A percentile compares a stretch with the other conserved stretches of the same genome.
Evolutionary conservation across 2,888 invertebrate species (phyloP).

Genomic region (Ectemnius cavifrons): DNA sequence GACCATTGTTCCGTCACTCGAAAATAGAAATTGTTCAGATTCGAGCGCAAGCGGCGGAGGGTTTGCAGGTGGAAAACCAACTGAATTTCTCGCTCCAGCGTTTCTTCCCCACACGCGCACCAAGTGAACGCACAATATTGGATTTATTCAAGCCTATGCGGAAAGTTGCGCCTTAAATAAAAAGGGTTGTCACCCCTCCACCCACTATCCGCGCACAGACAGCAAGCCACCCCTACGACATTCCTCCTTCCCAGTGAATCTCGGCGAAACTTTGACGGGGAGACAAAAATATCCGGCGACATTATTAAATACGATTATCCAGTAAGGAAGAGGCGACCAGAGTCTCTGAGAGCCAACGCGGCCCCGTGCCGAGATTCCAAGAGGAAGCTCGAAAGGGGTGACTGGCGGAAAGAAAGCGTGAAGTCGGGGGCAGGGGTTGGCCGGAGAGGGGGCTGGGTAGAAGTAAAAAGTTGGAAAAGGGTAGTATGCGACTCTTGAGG

Average conservation of each 20-base stretch:
- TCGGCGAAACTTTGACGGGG: conserved; percentile 70
- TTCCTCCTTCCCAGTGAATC: conserved; percentile 64
- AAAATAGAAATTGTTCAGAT: conserved; percentile 7
- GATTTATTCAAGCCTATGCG: conserved; percentile 72
- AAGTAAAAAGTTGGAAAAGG: conserved; percentile 54
- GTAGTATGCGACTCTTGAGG: conserved; percentile 53
- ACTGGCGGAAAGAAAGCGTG: conserved; percentile 22
- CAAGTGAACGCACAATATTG: conserved; percentile 68
- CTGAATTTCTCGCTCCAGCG: conserved; percentile 42
- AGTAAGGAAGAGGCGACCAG: conserved; percentile 14
- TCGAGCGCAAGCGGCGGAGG: neutral
- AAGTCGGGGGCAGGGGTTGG: conserved; percentile 44
- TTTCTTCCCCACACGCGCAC: conserved; percentile 9
- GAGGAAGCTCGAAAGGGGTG: conserved; percentile 11
- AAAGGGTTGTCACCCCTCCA: conserved; percentile 74
- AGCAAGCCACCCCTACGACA: conserved; percentile 42
- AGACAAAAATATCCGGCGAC: conserved; percentile 72
- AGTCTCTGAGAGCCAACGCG: conserved; percentile 6
- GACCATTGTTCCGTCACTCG: conserved; percentile 5
- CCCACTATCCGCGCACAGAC: conserved; percentile 17
- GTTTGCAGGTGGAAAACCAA: conserved; percentile 8
- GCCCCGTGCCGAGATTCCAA: conserved; percentile 11
- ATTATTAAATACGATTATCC: conserved; percentile 76
- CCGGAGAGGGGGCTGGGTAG: conserved; percentile 47
- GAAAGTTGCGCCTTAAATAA: conserved; percentile 76